Percentiles rank a stretch among this genome's conserved stretches.
Conservation (phyloP, 2,113 vertebrate species). For the Nerophis ophidion region DNA sequence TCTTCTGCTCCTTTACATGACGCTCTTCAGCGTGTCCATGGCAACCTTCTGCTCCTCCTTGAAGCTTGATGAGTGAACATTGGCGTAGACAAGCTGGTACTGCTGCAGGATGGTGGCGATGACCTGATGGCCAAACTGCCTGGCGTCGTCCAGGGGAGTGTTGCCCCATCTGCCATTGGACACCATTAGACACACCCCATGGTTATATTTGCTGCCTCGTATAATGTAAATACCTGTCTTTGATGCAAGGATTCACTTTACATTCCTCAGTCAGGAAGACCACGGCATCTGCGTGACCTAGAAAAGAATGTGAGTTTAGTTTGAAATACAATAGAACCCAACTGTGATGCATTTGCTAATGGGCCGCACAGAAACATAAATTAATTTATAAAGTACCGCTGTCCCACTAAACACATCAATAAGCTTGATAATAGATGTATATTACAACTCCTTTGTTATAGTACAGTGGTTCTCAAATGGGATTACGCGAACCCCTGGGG, state of each 20-base stretch:
- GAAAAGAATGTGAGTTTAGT: conserved; percentile 5
- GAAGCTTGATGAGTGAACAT: conserved; percentile 25
- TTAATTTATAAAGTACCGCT: neutral
- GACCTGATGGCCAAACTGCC: conserved; percentile 75
- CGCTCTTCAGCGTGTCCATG: conserved; percentile 2
- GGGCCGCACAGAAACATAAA: neutral
- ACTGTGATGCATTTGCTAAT: too few relatives aligned
- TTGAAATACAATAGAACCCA: too few relatives aligned
- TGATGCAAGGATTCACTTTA: conserved; percentile 78
- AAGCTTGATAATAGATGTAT: too few relatives aligned
- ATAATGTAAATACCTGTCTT: conserved; percentile 72
- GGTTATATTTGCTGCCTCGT: neutral
- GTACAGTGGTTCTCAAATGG: too few relatives aligned
- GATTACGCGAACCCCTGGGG: too few relatives aligned
- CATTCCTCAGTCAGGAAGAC: conserved; percentile 80
- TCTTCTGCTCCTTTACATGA: neutral
- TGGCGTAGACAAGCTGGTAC: conserved; percentile 68
- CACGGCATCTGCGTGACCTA: conserved; percentile 78
- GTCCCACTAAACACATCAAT: too few relatives aligned
- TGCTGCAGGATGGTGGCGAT: conserved; percentile 74
- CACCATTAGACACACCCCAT: neutral
- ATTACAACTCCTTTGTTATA: too few relatives aligned
- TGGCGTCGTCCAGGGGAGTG: conserved; percentile 79
- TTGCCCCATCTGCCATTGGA: conserved; percentile 79
- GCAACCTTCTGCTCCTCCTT: conserved; percentile 61